Evolutionary conservation across 2,888 invertebrate genomes (phyloP).

Genomic region (Hymenopus coronatus): DNA sequence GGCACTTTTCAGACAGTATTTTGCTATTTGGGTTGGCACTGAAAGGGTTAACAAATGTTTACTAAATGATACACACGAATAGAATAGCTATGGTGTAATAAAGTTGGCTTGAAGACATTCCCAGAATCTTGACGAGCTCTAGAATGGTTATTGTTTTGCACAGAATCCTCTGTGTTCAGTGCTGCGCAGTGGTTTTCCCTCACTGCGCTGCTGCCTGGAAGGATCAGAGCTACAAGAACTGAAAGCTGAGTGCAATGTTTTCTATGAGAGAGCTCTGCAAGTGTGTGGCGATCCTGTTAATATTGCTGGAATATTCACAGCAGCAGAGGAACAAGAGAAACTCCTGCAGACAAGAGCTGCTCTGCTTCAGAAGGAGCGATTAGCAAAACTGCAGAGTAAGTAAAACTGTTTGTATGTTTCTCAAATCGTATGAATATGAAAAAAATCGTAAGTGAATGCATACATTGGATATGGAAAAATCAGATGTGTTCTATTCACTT

Average conservation of each 20-base stretch:
- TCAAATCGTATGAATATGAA: too few relatives aligned
- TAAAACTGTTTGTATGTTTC: too few relatives aligned
- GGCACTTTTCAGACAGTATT: too few relatives aligned
- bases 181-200: slow-evolving; percentile 7
- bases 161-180: slow-evolving; percentile 26
- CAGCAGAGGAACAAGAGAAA: slow-evolving; percentile 9
- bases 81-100: too few relatives aligned
- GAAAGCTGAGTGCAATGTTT: slow-evolving; percentile 1
- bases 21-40: too few relatives aligned
- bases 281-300: slow-evolving; percentile 22
- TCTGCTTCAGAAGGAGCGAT: background rate
- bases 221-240: background rate
- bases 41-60: too few relatives aligned
- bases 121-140: background rate
- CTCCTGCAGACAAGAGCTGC: background rate
- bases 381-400: background rate
- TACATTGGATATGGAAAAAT: too few relatives aligned
- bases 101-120: background rate
- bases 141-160: background rate
- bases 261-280: slow-evolving; percentile 1
- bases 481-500: too few relatives aligned
- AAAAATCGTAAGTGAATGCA: too few relatives aligned
- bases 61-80: too few relatives aligned
- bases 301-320: background rate
- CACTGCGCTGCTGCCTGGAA: slow-evolving; percentile 16